Conservation (phyloP, 2,888 invertebrate species). For the Phaonia tiefii region DNA sequence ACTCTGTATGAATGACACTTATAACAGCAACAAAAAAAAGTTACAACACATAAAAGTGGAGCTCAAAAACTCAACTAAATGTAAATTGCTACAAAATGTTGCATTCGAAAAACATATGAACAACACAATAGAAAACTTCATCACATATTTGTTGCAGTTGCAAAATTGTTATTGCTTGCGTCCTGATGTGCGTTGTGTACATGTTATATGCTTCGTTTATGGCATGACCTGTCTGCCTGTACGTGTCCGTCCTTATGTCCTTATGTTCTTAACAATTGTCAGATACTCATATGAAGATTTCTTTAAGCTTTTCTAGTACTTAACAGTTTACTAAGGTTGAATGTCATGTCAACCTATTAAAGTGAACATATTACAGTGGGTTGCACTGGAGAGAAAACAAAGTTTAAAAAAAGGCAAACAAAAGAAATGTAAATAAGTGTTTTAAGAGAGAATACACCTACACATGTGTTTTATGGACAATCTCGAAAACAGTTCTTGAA, state of each 20-base stretch:
- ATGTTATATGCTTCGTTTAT: neutral
- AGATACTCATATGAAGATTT: neutral
- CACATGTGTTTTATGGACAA: too few relatives aligned
- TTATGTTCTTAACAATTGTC: neutral
- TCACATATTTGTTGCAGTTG: neutral
- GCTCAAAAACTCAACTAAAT: neutral
- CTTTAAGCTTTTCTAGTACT: neutral
- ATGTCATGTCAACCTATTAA: slow-evolving; percentile 2
- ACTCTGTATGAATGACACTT: neutral
- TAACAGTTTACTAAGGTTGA: neutral
- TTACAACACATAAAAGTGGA: neutral
- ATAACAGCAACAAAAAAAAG: slow-evolving; percentile 21
- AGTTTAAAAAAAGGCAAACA: too few relatives aligned
- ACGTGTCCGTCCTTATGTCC: neutral
- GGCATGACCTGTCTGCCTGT: neutral
- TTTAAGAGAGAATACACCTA: too few relatives aligned
- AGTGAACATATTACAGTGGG: neutral
- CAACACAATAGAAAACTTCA: neutral
- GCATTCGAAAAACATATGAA: neutral
- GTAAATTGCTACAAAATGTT: neutral
- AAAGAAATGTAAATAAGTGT: too few relatives aligned
- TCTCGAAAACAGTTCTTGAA: too few relatives aligned
- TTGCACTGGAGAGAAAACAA: neutral
- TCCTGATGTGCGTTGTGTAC: neutral
- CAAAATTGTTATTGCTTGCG: neutral